Conservation (phyloP, 2,113 vertebrate genomes). For the Diphyllodes magnificus region DNA sequence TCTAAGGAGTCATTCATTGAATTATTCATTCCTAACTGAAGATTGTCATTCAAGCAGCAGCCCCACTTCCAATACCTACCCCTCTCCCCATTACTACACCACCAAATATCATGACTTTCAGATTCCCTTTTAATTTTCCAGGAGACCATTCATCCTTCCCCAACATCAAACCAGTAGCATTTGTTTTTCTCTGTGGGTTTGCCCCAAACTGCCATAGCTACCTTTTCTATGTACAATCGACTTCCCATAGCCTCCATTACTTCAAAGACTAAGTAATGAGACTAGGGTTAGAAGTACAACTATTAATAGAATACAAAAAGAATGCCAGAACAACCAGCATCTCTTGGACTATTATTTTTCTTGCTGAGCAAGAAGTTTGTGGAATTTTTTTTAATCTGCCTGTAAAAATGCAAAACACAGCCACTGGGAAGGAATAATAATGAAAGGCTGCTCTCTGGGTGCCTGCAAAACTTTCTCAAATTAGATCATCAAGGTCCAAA, state of each 20-base stretch:
- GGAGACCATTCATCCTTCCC: neutral
- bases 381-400: neutral
- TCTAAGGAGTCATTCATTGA: neutral
- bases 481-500: neutral
- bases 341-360: neutral
- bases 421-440: neutral
- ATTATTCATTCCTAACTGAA: neutral
- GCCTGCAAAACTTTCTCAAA: neutral
- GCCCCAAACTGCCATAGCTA: neutral
- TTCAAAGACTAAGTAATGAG: neutral
- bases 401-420: neutral
- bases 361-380: neutral
- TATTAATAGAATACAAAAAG: slow-evolving; percentile 4
- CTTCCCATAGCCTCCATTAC: neutral
- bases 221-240: neutral
- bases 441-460: neutral
- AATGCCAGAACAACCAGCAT: neutral
- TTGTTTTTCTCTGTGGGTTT: neutral
- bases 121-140: neutral
- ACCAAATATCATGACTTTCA: neutral
- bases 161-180: neutral
- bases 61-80: neutral
- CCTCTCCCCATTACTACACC: neutral
- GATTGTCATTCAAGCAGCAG: neutral
- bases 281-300: neutral